phyloP scores from a whole-genome alignment of 2,113 vertebrate genomes.

The Geococcyx californianus region DNA sequence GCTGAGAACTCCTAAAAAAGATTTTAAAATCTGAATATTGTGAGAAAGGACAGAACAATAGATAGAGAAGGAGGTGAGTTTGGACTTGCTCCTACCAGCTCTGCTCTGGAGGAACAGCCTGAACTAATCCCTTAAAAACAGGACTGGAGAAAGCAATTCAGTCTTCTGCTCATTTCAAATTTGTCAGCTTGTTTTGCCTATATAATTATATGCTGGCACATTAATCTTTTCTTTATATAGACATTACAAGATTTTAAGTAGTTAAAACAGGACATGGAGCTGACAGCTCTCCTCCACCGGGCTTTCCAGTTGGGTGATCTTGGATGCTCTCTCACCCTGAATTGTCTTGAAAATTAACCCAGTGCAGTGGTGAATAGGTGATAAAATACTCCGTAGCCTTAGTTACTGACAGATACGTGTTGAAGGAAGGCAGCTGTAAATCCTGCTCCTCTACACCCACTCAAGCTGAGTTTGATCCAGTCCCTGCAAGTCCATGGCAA shows the following conservation, averaged over 20 bases:
- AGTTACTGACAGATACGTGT: background rate
- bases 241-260: background rate
- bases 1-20: background rate
- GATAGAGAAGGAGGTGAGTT: background rate
- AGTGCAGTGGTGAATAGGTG: background rate
- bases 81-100: accelerated
- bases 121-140: background rate
- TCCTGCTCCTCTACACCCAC: background rate
- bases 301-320: background rate
- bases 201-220: accelerated
- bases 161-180: background rate
- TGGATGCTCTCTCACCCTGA: background rate
- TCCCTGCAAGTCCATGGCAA: background rate
- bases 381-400: background rate
- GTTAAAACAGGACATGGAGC: background rate
- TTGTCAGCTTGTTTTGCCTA: background rate
- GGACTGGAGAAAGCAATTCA: background rate
- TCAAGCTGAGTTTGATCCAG: background rate
- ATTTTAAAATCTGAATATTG: background rate
- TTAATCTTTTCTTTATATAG: background rate
- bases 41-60: background rate
- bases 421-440: background rate
- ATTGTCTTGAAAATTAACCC: background rate
- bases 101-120: background rate
- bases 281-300: background rate